Evolutionary conservation across 2,797 vertebrate species (phyloP).

Genomic region (Oryzias dopingdopingensis): DNA sequence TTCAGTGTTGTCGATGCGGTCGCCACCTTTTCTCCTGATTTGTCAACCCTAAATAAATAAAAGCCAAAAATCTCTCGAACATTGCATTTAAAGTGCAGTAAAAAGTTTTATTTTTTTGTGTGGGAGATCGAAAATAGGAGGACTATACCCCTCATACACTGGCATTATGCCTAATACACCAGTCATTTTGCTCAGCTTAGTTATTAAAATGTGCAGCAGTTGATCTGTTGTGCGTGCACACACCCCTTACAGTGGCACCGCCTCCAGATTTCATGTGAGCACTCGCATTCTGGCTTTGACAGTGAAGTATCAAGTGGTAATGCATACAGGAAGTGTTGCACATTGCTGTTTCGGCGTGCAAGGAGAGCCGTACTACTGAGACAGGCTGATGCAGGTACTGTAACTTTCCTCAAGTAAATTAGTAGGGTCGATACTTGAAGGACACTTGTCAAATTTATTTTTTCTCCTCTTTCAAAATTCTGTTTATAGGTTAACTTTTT

Average conservation of each 20-base stretch:
- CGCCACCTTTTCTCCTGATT: background rate
- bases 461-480: constrained; percentile 1
- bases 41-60: background rate
- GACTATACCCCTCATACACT: too few relatives aligned
- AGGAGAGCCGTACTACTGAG: constrained; percentile 35
- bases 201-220: constrained; percentile 34
- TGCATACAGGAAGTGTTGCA: constrained; percentile 72
- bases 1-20: too few relatives aligned
- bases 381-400: constrained; percentile 52
- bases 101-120: background rate
- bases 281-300: constrained; percentile 78
- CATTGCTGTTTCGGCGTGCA: constrained; percentile 52
- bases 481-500: constrained; percentile 5
- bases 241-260: constrained; percentile 54
- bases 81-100: too few relatives aligned
- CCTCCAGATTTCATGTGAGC: constrained; percentile 66
- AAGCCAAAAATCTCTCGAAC: background rate
- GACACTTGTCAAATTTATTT: background rate
- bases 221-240: constrained; percentile 43
- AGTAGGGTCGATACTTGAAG: constrained; percentile 2
- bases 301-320: constrained; percentile 57
- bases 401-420: constrained; percentile 19
- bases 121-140: too few relatives aligned
- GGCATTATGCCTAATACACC: too few relatives aligned
- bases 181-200: constrained; percentile 4